phyloP scores from a whole-genome alignment of 2,113 vertebrate genomes.

The Neogale vison region DNA sequence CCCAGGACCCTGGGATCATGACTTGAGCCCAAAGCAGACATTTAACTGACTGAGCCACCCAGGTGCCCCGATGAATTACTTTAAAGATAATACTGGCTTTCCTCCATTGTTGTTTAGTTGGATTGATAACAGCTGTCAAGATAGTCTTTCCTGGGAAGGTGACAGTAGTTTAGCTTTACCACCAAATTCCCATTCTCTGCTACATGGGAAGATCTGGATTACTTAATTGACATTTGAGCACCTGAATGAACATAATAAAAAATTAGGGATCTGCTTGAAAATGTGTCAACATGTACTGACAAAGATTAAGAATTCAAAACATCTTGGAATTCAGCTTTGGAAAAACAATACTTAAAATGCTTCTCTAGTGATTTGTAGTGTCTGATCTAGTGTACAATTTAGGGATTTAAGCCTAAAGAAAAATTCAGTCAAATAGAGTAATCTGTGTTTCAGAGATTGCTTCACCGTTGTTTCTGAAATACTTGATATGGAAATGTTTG shows the following conservation, averaged over 20 bases:
- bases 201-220: neutral
- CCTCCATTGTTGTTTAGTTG: neutral
- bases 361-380: neutral
- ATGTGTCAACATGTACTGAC: neutral
- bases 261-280: neutral
- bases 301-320: constrained; percentile 25
- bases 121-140: neutral
- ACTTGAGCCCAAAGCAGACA: too few species aligned
- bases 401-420: neutral
- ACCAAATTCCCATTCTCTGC: neutral
- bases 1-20: too few species aligned
- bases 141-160: neutral
- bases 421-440: neutral
- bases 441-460: neutral
- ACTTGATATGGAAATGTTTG: neutral
- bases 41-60: too few species aligned
- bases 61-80: too few species aligned
- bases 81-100: neutral
- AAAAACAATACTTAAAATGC: neutral
- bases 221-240: constrained; percentile 19
- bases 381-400: too few species aligned
- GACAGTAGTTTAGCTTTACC: neutral
- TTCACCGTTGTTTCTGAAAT: neutral
- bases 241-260: constrained; percentile 27
- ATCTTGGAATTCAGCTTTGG: neutral